Base-by-base conservation (phyloP, 2,888 invertebrate species). In the Hipparchia sbordonii region DNA sequence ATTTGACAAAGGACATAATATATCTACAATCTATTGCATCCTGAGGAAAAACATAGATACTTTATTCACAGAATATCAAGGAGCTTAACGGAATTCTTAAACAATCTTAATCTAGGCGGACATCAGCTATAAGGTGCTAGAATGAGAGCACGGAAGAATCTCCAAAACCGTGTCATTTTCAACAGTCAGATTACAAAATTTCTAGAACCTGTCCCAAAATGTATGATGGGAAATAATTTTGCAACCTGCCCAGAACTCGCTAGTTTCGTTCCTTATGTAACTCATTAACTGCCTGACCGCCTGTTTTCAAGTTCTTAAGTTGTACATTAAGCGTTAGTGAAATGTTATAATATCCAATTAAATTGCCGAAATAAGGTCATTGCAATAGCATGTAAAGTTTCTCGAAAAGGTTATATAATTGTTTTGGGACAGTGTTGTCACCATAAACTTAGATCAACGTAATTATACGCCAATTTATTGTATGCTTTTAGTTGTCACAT, bases 261-360 rank as follows among this genome's bases (percentile, higher is more conserved):
- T 67, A 10, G 9, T 46, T 61, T 45, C 33, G 23, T 66, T 70
- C 61, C 45, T 72, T 72, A 70, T 70, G 60, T 70, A 72, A 72
- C 60, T 54, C 57, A 57, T 63, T 66, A 66, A 54, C 65, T 9
- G 8, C 39, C 65, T 61, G 60, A 69, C 59, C 65, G 33, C 48
- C 65, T 72, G 62, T 48, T 68, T 63, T 67, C 54, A 54, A 45
- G 10, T 33, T 57, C 33, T 72, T 45, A 46, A 65, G 67, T 13
- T 46, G 72, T 67, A 70, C 67, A 70, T 74, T 72, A 74, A 67
- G 59, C 13, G 70, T 60, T 59, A 70, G 70, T 66, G 72, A 70
- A 72, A 74, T 57, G 56, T 51, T 72, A 70, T 70, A 62, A 67
- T 72, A 46, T 13, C 62, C 70, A 70, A 74, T 74, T 74, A 74